Percentiles rank a stretch among this genome's conserved stretches.
phyloP scores from a whole-genome alignment of 1,140 invertebrate genomes.

The Drusus annulatus region DNA sequence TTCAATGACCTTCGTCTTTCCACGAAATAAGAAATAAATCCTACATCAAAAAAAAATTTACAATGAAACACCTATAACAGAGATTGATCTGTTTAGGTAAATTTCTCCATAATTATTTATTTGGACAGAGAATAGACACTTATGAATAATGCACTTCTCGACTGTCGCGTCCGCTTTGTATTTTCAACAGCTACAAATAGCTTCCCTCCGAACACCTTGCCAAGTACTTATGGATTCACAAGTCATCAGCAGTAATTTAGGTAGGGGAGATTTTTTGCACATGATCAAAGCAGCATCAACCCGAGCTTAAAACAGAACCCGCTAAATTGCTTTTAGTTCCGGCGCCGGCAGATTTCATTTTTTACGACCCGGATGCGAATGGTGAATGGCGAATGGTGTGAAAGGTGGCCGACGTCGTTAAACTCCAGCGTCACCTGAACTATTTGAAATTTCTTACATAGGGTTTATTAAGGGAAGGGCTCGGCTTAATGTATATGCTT shows the following conservation, averaged over 20 bases:
- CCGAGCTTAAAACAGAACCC: constrained; percentile 28
- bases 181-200: neutral
- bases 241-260: constrained; percentile 27
- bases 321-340: constrained; percentile 30
- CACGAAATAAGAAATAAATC: no score
- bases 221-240: neutral
- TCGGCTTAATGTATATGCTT: no score
- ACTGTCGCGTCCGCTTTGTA: neutral
- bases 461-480: neutral
- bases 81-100: no score
- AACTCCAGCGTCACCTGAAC: constrained; percentile 26
- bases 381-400: neutral
- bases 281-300: constrained; percentile 18
- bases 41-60: no score
- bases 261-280: constrained; percentile 20
- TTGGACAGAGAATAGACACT: no score
- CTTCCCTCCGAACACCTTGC: neutral
- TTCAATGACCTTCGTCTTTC: no score
- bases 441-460: constrained; percentile 16
- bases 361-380: constrained; percentile 17
- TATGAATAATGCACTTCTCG: no score
- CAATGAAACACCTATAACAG: neutral
- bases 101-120: no score
- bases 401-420: constrained; percentile 3
- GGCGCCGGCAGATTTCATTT: constrained; percentile 22